Percentiles rank a stretch among this genome's conserved stretches.
phyloP scores from a whole-genome alignment of 1,140 invertebrate genomes.

The Luehdorfia chinensis region DNA sequence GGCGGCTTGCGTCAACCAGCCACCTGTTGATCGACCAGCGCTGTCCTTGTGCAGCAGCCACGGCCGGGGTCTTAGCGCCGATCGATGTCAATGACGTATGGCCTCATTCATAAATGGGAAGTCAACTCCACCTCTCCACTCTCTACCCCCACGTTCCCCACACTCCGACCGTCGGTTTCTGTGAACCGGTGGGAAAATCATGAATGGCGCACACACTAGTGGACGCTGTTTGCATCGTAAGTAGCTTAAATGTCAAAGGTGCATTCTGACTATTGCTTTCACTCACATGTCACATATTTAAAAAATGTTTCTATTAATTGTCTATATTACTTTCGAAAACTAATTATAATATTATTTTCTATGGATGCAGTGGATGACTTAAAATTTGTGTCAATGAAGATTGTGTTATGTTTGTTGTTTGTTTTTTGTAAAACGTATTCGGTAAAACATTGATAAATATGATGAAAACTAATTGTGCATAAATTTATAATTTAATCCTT shows the following conservation, averaged over 20 bases:
- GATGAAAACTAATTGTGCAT: too few species aligned
- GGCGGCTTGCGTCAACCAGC: constrained; percentile 50
- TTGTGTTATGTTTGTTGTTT: too few species aligned
- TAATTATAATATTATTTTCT: too few species aligned
- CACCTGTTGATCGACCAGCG: constrained; percentile 60
- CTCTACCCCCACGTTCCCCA: constrained; percentile 23
- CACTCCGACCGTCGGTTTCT: constrained; percentile 27
- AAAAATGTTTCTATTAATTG: too few species aligned
- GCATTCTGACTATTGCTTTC: too few species aligned
- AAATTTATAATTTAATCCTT: too few species aligned
- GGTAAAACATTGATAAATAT: too few species aligned
- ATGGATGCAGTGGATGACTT: too few species aligned
- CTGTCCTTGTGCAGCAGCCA: constrained; percentile 63
- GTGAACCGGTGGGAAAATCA: constrained; percentile 48
- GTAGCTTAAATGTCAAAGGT: constrained; percentile 3
- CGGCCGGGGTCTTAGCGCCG: constrained; percentile 34
- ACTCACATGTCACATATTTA: too few species aligned
- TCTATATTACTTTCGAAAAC: too few species aligned
- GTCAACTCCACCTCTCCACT: constrained; percentile 25
- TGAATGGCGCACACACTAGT: constrained; percentile 60
- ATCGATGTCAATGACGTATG: constrained; percentile 71
- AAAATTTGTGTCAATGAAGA: too few species aligned
- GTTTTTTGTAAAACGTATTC: too few species aligned
- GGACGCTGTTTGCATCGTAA: background rate
- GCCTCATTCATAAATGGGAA: constrained; percentile 69